Evolutionary conservation across 1,140 invertebrate species (phyloP), one percentile per base, ranked within the genome.

Genomic region (Nymphalis io): DNA sequence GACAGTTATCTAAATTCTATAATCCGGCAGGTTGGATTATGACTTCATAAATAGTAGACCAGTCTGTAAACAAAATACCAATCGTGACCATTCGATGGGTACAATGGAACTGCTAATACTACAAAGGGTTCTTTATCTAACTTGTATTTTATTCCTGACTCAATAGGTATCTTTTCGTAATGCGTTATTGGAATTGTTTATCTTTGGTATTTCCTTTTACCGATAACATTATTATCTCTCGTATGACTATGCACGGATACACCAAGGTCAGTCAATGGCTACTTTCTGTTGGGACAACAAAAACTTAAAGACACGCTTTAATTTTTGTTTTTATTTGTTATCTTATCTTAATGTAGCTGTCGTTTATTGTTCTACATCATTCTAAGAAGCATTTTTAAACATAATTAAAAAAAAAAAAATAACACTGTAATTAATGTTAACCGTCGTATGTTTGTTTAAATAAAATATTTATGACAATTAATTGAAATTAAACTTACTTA

Each of bases 1-100:
- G 75, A 79, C 79, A 76, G 81, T 86, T 85, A 85, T 85, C 84
- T 84, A 87, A 86, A 86, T 88, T 83, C 80, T 70, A 81, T 83
- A 75, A 79, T 60, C 53, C 55, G 63, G 68, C 72, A 73, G 73
- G 72, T 76, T 73, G 27, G 48, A 70, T 61, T 69, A 73, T 63
- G 55, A 55, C 63, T 60, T 63, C 57, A 68, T 60, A 38, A 58
- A 55, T 51, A 44, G 20, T 65, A 16, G 63, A 60, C 65, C n/a
- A 66, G 55, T 40, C 46, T 60, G 42, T 51, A 27, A 48, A 51
- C 60, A 62, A 61, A 46, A 46, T 46, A 46, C 15, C 59, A 40
- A 12, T 63, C 39, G 59, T 62, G 53, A 48, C 65, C 40, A 40
- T 46, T 68, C 42, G 60, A 48, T 33, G 27, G 4, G 11, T n/a